A percentile compares a stretch with the other conserved stretches of the same genome.
Evolutionary conservation across 2,113 vertebrate genomes (phyloP).

Genomic region (Perca flavescens): DNA sequence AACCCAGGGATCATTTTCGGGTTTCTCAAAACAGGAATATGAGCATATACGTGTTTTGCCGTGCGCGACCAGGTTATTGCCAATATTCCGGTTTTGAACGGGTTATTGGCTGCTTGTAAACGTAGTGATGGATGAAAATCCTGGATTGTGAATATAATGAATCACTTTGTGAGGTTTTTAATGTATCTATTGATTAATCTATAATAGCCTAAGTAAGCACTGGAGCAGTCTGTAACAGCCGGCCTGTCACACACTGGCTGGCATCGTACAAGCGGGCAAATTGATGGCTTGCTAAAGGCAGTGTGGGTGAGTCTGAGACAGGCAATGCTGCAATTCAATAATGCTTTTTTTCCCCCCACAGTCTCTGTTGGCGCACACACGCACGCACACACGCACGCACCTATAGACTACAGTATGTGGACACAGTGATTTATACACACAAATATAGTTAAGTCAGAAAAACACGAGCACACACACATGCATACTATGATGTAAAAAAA

Average conservation of each 20-base stretch:
- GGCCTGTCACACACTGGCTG: slow-evolving; percentile 33
- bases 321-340: slow-evolving; percentile 32
- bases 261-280: slow-evolving; percentile 36
- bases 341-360: slow-evolving; percentile 4
- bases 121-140: neutral
- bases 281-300: slow-evolving; percentile 54
- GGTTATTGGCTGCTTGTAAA: no score
- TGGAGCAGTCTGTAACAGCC: slow-evolving; percentile 35
- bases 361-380: neutral
- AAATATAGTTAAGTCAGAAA: neutral
- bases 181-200: slow-evolving; percentile 67
- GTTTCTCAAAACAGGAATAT: no score
- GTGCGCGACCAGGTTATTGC: no score
- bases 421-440: neutral
- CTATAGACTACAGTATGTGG: no score
- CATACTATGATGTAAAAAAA: neutral
- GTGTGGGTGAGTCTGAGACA: slow-evolving; percentile 33
- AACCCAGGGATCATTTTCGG: no score
- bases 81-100: no score
- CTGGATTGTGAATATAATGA: slow-evolving; percentile 32
- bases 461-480: neutral
- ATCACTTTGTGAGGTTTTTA: slow-evolving; percentile 49
- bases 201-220: slow-evolving; percentile 53
- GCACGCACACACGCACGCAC: neutral
- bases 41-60: no score